A percentile compares a stretch with the other conserved stretches of the same genome.
phyloP scores from a whole-genome alignment of 2,888 invertebrate species.

The Caenorhabditis sp. region DNA sequence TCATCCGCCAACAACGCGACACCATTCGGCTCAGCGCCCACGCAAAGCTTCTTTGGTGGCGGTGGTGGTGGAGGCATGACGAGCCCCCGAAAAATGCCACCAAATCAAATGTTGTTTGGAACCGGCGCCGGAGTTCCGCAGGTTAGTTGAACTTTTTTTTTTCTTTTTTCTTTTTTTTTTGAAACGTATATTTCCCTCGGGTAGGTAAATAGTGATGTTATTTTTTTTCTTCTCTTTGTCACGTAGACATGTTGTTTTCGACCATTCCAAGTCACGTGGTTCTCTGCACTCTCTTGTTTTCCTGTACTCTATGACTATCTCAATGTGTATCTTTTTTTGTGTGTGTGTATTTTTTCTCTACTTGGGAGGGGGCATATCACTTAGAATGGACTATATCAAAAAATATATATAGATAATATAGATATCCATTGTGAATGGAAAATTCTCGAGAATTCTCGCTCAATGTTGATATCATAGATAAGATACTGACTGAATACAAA shows the following conservation, averaged over 20 bases:
- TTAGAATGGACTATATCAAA: too few species aligned
- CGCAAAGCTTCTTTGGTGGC: constrained; percentile 24
- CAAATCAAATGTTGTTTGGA: constrained; percentile 34
- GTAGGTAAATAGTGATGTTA: neutral
- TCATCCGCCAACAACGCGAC: constrained; percentile 5
- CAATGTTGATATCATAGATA: neutral
- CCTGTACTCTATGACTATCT: neutral
- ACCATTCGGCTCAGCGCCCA: constrained; percentile 38
- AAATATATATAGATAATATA: too few species aligned
- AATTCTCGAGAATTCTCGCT: neutral
- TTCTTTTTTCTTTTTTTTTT: constrained; percentile 1
- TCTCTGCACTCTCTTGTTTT: neutral
- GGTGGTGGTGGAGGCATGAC: constrained; percentile 11
- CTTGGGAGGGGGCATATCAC: too few species aligned
- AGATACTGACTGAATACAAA: neutral
- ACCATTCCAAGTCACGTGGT: constrained; percentile 6
- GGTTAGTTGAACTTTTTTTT: constrained; percentile 28
- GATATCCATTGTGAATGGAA: too few species aligned
- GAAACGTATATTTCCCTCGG: neutral
- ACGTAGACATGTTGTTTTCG: constrained; percentile 18
- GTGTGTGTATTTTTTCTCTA: neutral
- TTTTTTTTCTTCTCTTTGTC: constrained; percentile 14
- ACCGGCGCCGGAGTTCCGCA: constrained; percentile 19
- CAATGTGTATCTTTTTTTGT: neutral
- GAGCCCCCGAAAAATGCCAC: constrained; percentile 33